Percentiles rank a stretch among this genome's conserved stretches.
phyloP scores from a whole-genome alignment of 1,140 invertebrate genomes.

The Drosophila nasuta region DNA sequence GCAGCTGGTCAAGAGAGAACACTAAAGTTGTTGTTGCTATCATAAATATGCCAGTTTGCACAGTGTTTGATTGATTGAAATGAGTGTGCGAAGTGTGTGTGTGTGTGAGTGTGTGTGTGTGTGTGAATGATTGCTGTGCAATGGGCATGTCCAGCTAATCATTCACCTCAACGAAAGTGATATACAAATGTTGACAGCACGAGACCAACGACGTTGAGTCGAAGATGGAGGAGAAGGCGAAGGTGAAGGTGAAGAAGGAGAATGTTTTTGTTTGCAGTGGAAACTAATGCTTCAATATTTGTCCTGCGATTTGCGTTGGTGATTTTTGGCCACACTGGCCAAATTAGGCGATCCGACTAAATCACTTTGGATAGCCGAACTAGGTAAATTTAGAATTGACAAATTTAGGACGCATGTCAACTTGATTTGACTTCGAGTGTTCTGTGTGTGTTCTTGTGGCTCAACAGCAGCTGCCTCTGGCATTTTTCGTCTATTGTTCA shows the following conservation, averaged over 20 bases:
- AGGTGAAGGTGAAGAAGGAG: not conserved
- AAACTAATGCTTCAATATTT: conserved; percentile 40
- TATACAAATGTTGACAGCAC: conserved; percentile 76
- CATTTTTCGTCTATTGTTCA: conserved; percentile 51
- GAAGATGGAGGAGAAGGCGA: not conserved
- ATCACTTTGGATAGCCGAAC: conserved; percentile 21
- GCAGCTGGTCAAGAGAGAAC: not conserved
- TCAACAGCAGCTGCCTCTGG: conserved; percentile 64
- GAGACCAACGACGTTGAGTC: conserved; percentile 43
- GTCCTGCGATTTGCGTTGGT: conserved; percentile 25
- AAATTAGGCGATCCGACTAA: conserved; percentile 55
- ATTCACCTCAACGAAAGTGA: conserved; percentile 70
- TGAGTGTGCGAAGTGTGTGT: too few relatives aligned
- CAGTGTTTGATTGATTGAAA: not conserved
- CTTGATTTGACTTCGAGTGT: not conserved
- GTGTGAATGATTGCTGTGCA: conserved; percentile 28
- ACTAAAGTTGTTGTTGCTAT: not conserved
- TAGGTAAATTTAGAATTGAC: conserved; percentile 69
- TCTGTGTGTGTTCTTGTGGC: not conserved
- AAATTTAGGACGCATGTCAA: conserved; percentile 62
- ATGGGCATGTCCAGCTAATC: conserved; percentile 11
- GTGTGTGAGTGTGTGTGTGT: too few relatives aligned
- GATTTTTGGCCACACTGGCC: conserved; percentile 5
- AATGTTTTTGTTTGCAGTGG: conserved; percentile 24
- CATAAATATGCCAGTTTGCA: not conserved